Percentiles rank a stretch among this genome's conserved stretches.
Evolutionary conservation across 2,888 invertebrate genomes (phyloP).

Genomic region (Eristalinus sepulchralis): DNA sequence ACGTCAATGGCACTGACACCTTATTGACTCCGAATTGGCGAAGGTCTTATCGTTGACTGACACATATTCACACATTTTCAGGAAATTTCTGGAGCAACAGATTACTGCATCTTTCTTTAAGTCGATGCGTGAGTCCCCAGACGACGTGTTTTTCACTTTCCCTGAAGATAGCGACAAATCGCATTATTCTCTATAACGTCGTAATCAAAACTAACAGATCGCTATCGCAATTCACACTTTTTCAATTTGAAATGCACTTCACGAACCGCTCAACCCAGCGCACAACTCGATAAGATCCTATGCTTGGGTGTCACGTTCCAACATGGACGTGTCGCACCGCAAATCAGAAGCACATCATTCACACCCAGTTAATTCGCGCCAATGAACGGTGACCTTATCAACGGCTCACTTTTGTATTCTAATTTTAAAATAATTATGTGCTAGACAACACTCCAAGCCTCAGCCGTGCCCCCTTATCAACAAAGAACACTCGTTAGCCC

Average conservation of each 20-base stretch:
- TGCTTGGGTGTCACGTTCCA: neutral
- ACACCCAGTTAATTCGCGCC: neutral
- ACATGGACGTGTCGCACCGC: neutral
- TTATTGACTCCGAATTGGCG: no score
- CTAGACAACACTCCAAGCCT: neutral
- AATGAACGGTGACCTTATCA: neutral
- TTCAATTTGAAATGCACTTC: neutral
- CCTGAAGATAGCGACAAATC: no score
- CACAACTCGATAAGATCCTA: no score
- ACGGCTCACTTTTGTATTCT: neutral
- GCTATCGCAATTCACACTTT: no score
- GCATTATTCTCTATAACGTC: no score
- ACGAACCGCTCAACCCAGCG: neutral
- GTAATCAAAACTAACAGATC: no score
- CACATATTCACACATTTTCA: no score
- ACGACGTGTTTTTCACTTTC: no score
- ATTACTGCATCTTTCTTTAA: no score
- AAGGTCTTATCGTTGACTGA: no score
- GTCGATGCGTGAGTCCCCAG: no score
- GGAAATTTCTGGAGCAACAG: no score
- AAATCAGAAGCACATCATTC: neutral
- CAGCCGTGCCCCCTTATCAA: neutral
- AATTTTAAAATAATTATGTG: neutral
- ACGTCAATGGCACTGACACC: neutral
- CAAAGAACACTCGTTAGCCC: neutral